Evolutionary conservation across 2,888 invertebrate species (phyloP).

Genomic region (Ditula angustiorana): DNA sequence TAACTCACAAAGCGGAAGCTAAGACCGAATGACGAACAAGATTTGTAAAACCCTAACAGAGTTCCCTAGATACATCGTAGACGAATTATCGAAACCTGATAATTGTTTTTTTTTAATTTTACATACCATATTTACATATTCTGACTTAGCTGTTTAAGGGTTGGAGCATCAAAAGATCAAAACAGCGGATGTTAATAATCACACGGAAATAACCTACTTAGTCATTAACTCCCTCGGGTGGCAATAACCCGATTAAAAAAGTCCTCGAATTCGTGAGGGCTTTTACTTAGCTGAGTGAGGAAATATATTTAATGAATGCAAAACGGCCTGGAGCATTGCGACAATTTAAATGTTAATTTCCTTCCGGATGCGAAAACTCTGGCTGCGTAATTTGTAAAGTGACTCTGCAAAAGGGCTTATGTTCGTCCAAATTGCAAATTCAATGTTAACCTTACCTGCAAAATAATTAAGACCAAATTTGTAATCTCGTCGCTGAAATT

Average conservation of each 20-base stretch:
- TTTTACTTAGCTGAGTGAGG: conserved; percentile 4
- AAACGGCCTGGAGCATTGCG: conserved; percentile 27
- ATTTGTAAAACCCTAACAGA: too few relatives aligned
- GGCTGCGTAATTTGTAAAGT: conserved; percentile 5
- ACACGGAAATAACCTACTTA: too few relatives aligned
- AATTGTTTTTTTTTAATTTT: too few relatives aligned
- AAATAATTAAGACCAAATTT: neutral
- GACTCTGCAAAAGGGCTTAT: neutral
- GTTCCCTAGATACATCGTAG: too few relatives aligned
- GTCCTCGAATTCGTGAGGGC: neutral
- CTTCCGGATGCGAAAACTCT: conserved; percentile 5
- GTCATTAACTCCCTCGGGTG: neutral
- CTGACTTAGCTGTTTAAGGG: too few relatives aligned
- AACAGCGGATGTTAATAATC: too few relatives aligned
- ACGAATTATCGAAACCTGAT: too few relatives aligned
- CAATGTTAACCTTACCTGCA: neutral
- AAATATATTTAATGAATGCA: conserved; percentile 29
- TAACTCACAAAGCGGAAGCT: too few relatives aligned
- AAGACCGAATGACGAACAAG: too few relatives aligned
- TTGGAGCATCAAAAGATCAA: too few relatives aligned
- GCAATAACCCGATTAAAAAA: neutral
- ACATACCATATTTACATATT: too few relatives aligned
- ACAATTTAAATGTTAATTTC: conserved; percentile 33
- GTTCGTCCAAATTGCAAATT: neutral
- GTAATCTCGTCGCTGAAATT: neutral